phyloP scores from a whole-genome alignment of 2,113 vertebrate genomes.

The Halcyon senegalensis region DNA sequence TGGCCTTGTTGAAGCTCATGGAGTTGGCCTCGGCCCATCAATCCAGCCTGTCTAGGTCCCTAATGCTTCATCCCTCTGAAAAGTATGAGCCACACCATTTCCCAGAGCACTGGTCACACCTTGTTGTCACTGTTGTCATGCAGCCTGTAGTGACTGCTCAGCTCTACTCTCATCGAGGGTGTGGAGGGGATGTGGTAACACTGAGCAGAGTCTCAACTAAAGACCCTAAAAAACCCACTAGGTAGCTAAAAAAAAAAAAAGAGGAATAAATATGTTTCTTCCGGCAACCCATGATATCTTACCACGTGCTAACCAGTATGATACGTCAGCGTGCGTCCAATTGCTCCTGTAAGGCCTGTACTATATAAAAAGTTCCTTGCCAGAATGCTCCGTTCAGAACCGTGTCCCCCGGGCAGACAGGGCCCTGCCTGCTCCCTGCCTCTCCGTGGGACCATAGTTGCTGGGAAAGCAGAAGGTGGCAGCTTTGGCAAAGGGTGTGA shows the following conservation, averaged over 20 bases:
- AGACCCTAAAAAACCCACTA: neutral
- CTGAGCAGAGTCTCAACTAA: neutral
- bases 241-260: neutral
- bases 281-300: neutral
- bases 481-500: accelerated
- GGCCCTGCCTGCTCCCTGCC: neutral
- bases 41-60: too few species aligned
- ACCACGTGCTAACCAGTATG: neutral
- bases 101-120: neutral
- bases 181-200: too few species aligned
- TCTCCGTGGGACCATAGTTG: neutral
- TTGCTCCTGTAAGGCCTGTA: neutral
- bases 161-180: neutral
- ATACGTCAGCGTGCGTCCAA: accelerated
- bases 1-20: too few species aligned
- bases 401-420: accelerated
- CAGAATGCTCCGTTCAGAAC: neutral
- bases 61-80: neutral
- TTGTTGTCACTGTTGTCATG: neutral
- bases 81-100: neutral
- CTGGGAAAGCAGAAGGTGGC: neutral
- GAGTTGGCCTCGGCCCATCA: too few species aligned
- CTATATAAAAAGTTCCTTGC: neutral
- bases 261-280: neutral
- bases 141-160: neutral